These are phyloP conservation scores for Zalophus californianus DNA, from an alignment of 2,797 vertebrate species.

Conservation along the genomic window DNA sequence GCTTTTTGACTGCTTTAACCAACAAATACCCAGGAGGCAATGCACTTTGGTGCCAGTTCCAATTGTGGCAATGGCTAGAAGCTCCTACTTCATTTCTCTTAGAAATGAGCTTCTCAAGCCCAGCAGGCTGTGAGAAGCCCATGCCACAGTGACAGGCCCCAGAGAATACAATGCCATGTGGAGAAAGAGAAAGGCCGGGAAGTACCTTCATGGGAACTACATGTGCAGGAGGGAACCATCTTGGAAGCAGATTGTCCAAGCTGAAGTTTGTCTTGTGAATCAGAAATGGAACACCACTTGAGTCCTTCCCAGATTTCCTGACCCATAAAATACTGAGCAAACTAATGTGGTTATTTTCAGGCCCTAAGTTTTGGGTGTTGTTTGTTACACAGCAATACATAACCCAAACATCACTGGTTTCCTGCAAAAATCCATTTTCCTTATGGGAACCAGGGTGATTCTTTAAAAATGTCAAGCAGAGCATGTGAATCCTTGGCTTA, in stretches of 20 bases:
- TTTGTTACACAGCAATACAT: neutral
- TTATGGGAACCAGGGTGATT: neutral
- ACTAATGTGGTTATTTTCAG: neutral
- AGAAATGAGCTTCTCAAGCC: neutral
- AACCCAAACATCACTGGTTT: neutral
- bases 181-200: neutral
- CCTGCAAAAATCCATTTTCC: neutral
- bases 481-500: neutral
- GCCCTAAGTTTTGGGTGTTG: neutral
- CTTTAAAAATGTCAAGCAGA: conserved; percentile 15
- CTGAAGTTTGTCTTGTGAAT: neutral
- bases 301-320: neutral
- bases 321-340: neutral
- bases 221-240: neutral
- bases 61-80: neutral
- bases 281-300: neutral
- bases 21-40: neutral
- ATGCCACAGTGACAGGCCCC: neutral
- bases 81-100: neutral
- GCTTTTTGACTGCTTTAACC: neutral
- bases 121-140: neutral
- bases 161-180: neutral
- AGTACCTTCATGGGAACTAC: neutral
- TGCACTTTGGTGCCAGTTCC: neutral
- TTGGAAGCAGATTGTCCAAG: neutral